Evolutionary conservation across 2,113 vertebrate genomes (phyloP), one percentile per base, ranked within the genome.

Genomic region (Dolichallabes microphthalmus): DNA sequence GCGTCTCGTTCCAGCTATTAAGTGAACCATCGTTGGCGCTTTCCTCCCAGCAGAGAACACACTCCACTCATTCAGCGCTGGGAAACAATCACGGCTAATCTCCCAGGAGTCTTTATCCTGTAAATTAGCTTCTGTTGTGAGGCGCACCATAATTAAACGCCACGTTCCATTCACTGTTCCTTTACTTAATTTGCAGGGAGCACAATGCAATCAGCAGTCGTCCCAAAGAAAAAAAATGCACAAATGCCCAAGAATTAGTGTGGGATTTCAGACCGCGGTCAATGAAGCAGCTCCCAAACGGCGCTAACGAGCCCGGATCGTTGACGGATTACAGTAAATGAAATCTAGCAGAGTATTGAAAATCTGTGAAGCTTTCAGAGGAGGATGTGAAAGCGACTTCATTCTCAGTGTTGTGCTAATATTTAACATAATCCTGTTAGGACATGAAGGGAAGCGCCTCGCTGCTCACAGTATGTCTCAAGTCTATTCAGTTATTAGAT

Each of bases 101-200:
- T 71, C 50, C 76, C 0, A 53, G 64, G 83, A 85, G 76, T 71
- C 84, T 85, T 85, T 71, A 71, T 80, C 76, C 84, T 22, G 75
- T 20, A 53, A 55, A 78, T 71, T 58, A n/a, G 63, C 64, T 32
- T 53, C 84, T 55, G 32, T 85, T 85, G 53, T 80, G 64, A 85
- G 30, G 76, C 32, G 6, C 25, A 25, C 32, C 25, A 25, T 85
- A 85, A 85, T 85, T 85, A 85, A 85, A 80, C 13, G 61, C 53
- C 84, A 71, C 75, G 20, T 85, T 63, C 57, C 32, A 79, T 85
- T 85, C 83, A 30, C 83, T 79, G 50, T 78, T 85, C 75, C 63
- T 85, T 39, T 76, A 68, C 83, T 85, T 85, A 79, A 85, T 85
- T 85, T 79, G 75, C 61, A 85, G 83, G 52, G 64, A 63, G 61